Base-by-base conservation (phyloP, 1,140 invertebrate genomes). In the Diachasmimorpha longicaudata region DNA sequence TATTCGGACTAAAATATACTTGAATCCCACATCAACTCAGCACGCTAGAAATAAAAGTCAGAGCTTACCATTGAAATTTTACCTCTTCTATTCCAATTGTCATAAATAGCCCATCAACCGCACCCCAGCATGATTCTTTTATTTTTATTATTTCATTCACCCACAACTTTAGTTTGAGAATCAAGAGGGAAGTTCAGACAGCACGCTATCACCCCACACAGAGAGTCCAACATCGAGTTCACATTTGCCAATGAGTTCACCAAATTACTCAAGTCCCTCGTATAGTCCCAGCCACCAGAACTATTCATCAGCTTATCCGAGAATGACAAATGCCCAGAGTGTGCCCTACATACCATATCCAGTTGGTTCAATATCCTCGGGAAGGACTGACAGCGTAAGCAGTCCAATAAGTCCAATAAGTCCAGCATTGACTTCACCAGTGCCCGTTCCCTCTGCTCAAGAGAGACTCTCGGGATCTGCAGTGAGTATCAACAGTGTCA, bases 381-480 rank as follows among this genome's bases (percentile, higher is more conserved):
- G n/a, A 9, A 78, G 72, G 42, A 75, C 25, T 8, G 77, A 78
- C 4, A 79, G 66, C 36, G 44, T 73, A 8, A 14, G 75, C 66
- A 80, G 31, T 44, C 37, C 48, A 16, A 48, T 52, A 3, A 63
- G 55, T 68, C 77, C 69, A 23, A 70, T 79, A 11, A 83, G 80
- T 48, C 79, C 84, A 0, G 79, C 79, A n/a, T 52, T 79, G 37
- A 73, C 75, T 0, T 75, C 78, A 14, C 67, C 82, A n/a, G 58
- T 68, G 66, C 25, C 58, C 72, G 74, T n/a, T 19, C 82, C 36
- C 85, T 72, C 85, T 10, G 87, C 84, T 19, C 86, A 87, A 68
- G 90, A 90, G 72, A 84, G 87, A 73, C 80, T 89, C 5, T 89
- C 90, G 77, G 89, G 89, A 9, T 83, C 79, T 0, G 70, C 69